These are phyloP conservation scores for Echiichthys vipera DNA, from an alignment of 2,797 vertebrate species.

Conservation along the genomic window DNA sequence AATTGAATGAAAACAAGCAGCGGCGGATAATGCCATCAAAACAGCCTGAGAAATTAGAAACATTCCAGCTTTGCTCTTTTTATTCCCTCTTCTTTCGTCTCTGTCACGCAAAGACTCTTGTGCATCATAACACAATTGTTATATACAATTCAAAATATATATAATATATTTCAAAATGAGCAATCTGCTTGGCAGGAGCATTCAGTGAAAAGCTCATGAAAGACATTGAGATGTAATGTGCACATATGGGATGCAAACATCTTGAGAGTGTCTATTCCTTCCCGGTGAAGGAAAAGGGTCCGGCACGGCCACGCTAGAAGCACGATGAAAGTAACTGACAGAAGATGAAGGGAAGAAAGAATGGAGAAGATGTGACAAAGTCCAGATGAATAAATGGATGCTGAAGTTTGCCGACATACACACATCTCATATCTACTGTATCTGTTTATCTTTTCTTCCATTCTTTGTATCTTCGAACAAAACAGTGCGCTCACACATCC, in stretches of 20 bases:
- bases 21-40: slow-evolving; percentile 30
- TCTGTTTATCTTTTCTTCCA: slow-evolving; percentile 34
- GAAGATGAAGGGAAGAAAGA: slow-evolving; percentile 38
- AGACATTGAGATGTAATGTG: slow-evolving; percentile 25
- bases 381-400: slow-evolving; percentile 22
- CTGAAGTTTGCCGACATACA: slow-evolving; percentile 16
- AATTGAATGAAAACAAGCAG: slow-evolving; percentile 40
- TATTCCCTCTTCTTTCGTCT: slow-evolving; percentile 11
- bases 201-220: slow-evolving; percentile 49
- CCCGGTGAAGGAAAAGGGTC: slow-evolving; percentile 22
- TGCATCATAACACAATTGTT: slow-evolving; percentile 60
- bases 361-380: slow-evolving; percentile 23
- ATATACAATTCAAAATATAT: slow-evolving; percentile 58
- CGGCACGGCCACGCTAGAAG: background rate
- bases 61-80: slow-evolving; percentile 15
- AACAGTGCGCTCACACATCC: slow-evolving; percentile 8
- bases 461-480: slow-evolving; percentile 40
- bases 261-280: slow-evolving; percentile 34
- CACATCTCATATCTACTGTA: background rate
- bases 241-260: slow-evolving; percentile 56
- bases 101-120: slow-evolving; percentile 26
- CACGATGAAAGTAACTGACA: slow-evolving; percentile 58
- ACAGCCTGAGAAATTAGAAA: slow-evolving; percentile 36
- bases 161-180: slow-evolving; percentile 57
- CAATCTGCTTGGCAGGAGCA: slow-evolving; percentile 23